Percentiles rank a stretch among this genome's conserved stretches.
Conservation (phyloP, 2,797 vertebrate genomes). For the Antennarius maculatus region DNA sequence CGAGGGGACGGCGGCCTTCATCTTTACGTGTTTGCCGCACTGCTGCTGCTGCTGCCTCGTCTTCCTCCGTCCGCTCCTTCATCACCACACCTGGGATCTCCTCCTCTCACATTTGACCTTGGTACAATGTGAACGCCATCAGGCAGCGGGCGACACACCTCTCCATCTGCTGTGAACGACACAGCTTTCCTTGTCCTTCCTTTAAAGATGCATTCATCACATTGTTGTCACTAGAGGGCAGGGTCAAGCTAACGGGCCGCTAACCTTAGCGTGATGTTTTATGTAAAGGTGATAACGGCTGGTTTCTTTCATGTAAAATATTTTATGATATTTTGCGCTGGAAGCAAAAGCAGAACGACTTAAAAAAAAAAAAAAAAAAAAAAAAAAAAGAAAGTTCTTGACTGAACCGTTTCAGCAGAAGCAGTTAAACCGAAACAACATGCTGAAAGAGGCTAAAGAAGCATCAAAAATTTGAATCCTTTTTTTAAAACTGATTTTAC, state of each 20-base stretch:
- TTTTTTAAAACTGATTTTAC: neutral
- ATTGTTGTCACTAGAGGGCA: conserved; percentile 49
- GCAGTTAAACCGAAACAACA: neutral
- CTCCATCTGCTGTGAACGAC: conserved; percentile 34
- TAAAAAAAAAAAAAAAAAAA: neutral
- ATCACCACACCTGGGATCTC: conserved; percentile 54
- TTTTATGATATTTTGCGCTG: neutral
- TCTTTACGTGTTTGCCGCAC: conserved; percentile 49
- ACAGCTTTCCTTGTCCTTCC: neutral
- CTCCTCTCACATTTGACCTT: conserved; percentile 67
- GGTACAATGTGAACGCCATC: conserved; percentile 63
- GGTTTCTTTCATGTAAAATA: neutral
- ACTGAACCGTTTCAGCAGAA: neutral
- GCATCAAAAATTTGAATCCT: neutral
- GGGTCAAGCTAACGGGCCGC: conserved; percentile 11
- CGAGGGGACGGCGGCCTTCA: conserved; percentile 41
- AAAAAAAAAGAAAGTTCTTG: neutral
- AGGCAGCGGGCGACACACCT: conserved; percentile 44
- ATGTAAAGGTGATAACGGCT: conserved; percentile 1
- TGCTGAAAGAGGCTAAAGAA: neutral
- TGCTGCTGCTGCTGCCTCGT: conserved; percentile 42
- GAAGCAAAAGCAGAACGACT: no score
- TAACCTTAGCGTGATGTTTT: neutral
- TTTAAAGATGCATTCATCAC: conserved; percentile 19
- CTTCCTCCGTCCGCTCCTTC: conserved; percentile 43